Conservation (phyloP, 2,888 invertebrate species). For the Volucella bombylans region DNA sequence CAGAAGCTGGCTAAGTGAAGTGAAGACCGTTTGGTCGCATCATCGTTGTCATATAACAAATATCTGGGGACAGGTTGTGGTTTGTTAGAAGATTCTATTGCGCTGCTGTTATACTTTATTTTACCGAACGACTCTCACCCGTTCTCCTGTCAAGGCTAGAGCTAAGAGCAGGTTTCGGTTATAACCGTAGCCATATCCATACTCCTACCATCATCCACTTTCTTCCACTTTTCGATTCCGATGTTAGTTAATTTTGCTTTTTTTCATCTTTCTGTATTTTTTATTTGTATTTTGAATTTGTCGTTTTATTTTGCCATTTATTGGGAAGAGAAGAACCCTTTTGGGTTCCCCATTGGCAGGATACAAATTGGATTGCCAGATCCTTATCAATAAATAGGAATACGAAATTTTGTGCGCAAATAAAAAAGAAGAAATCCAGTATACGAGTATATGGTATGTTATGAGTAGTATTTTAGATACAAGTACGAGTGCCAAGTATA, state of each 20-base stretch:
- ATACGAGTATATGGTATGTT: no score
- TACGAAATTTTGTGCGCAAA: constrained; percentile 68
- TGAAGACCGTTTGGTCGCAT: constrained; percentile 45
- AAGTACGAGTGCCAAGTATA: background rate
- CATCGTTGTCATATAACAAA: constrained; percentile 69
- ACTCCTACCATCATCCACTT: background rate
- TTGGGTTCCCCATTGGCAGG: constrained; percentile 74
- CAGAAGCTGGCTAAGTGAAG: constrained; percentile 57
- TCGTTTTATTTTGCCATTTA: constrained; percentile 67
- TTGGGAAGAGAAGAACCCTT: constrained; percentile 69
- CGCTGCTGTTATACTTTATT: constrained; percentile 26
- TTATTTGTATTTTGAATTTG: constrained; percentile 28
- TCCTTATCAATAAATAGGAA: constrained; percentile 74
- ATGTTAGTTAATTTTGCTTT: constrained; percentile 42
- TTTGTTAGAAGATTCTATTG: constrained; percentile 54
- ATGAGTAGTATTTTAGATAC: no score
- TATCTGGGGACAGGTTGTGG: constrained; percentile 67
- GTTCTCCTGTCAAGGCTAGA: background rate
- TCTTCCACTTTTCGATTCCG: background rate
- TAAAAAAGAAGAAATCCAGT: constrained; percentile 42
- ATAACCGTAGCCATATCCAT: background rate
- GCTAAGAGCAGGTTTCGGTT: background rate
- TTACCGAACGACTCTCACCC: background rate
- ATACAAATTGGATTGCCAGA: constrained; percentile 74
- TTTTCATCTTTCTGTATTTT: constrained; percentile 10